Base-by-base conservation (phyloP, 2,888 invertebrate genomes). In the Megalurothrips usitatus region DNA sequence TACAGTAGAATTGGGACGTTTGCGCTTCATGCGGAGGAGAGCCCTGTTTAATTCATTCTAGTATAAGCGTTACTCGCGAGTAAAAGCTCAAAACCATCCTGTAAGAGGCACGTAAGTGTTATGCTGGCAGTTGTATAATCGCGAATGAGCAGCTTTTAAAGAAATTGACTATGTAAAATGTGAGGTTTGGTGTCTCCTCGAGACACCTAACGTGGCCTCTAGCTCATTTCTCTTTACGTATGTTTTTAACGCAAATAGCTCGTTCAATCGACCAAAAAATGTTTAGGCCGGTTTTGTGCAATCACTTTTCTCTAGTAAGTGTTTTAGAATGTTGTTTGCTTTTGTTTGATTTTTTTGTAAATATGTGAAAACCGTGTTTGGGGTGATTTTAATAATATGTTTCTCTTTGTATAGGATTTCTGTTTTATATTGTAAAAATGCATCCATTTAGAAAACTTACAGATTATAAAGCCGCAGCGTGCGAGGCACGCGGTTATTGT, bases 401-500 rank as follows among this genome's bases (percentile, higher is more conserved):
- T 75, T 75, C 23, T 9, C 6, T 19, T 58, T 75, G 68, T 75
- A 75, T 11, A 75, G n/a, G 23, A 75, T 19, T 58, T 58, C 11
- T 58, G 58, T 58, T 58, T 6, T 12, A 58, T 58, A 58, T 58
- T 58, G 58, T 58, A 58, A 26, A 75, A 12, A 75, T 75, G 12
- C n/a, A 75, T 26, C 23, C 23, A 10, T 26, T 75, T n/a, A n/a
- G n/a, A n/a, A 19, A n/a, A 17, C 17, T 58, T 58, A 58, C 19
- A 75, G 26, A n/a, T 75, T 75, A 26, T 23, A 23, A 26, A 12
- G 12, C 23, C 68, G 26, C 12, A 26, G 68, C 26, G 68, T 75
- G 68, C 68, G 10, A 26, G 23, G 68, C 68, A 75, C 23, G 26
- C 68, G 26, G 23, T 75, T 75, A 75, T 75, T 75, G 68, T 75